Conservation (phyloP, 2,797 vertebrate genomes). For the Merluccius polli region DNA sequence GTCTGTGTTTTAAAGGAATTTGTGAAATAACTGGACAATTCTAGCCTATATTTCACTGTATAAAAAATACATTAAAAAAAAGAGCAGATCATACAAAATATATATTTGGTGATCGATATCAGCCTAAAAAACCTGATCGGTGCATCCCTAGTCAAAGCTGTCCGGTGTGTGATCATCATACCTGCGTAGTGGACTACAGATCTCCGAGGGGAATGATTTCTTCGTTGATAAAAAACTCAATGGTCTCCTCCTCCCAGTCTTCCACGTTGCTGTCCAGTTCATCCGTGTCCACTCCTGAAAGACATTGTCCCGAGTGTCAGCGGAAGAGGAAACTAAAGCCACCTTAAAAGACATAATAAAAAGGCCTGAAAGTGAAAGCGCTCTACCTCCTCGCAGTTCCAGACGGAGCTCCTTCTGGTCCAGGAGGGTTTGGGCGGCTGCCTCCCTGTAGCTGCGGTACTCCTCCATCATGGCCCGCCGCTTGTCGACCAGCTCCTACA, state of each 20-base stretch:
- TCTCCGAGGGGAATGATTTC: slow-evolving; percentile 93
- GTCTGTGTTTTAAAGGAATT: no score
- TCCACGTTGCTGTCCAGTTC: slow-evolving; percentile 97
- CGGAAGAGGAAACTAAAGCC: neutral
- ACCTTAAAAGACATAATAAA: no score
- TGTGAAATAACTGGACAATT: no score
- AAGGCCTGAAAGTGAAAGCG: neutral
- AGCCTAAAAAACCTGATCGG: no score
- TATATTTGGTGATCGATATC: no score
- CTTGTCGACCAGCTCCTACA: slow-evolving; percentile 91
- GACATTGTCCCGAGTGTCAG: slow-evolving; percentile 10
- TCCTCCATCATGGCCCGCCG: slow-evolving; percentile 96
- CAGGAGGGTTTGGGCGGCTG: slow-evolving; percentile 75
- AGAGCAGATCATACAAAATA: no score
- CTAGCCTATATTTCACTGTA: no score
- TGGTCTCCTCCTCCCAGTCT: slow-evolving; percentile 98
- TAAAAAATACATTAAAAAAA: no score
- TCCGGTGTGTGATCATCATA: slow-evolving; percentile 47
- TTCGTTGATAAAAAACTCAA: slow-evolving; percentile 99
- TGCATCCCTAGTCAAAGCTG: neutral
- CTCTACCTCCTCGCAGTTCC: slow-evolving; percentile 87
- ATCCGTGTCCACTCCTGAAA: slow-evolving; percentile 88
- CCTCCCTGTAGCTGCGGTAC: slow-evolving; percentile 86
- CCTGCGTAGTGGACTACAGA: slow-evolving; percentile 85
- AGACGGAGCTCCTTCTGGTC: slow-evolving; percentile 88